Evolutionary conservation across 2,113 vertebrate genomes (phyloP).

Genomic region (Pogonocichla stellata): DNA sequence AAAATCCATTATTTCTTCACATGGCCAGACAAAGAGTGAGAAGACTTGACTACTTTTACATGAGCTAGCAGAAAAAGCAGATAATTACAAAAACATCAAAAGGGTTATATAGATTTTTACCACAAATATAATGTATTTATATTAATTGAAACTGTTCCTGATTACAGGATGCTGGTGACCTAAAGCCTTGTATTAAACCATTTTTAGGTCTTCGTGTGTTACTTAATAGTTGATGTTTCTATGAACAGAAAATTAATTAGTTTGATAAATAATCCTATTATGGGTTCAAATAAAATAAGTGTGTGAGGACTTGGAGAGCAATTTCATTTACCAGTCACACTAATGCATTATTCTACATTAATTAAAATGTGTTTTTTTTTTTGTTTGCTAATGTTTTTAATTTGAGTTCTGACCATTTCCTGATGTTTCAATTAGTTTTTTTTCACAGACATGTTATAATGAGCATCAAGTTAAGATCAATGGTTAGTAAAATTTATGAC

Average conservation of each 20-base stretch:
- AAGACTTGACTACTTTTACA: neutral
- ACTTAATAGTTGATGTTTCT: neutral
- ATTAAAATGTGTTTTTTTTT: neutral
- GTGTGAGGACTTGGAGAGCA: neutral
- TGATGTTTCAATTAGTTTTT: slow-evolving; percentile 19
- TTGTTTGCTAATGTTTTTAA: neutral
- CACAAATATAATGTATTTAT: neutral
- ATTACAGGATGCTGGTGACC: neutral
- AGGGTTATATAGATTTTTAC: neutral
- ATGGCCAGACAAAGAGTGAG: neutral
- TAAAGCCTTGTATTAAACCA: neutral
- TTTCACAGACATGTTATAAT: neutral
- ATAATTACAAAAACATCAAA: neutral
- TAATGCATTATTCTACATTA: neutral
- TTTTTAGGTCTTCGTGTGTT: neutral
- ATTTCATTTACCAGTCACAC: neutral
- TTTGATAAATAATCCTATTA: neutral
- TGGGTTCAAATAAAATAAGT: neutral
- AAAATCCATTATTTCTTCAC: neutral
- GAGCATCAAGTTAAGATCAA: neutral
- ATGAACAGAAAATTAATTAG: neutral
- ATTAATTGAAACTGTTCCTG: neutral
- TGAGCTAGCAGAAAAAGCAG: neutral
- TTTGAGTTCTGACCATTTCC: neutral
- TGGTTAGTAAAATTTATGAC: slow-evolving; percentile 5